A percentile compares a stretch with the other conserved stretches of the same genome.
phyloP scores from a whole-genome alignment of 2,888 invertebrate species.

The Amaurobius ferox region DNA sequence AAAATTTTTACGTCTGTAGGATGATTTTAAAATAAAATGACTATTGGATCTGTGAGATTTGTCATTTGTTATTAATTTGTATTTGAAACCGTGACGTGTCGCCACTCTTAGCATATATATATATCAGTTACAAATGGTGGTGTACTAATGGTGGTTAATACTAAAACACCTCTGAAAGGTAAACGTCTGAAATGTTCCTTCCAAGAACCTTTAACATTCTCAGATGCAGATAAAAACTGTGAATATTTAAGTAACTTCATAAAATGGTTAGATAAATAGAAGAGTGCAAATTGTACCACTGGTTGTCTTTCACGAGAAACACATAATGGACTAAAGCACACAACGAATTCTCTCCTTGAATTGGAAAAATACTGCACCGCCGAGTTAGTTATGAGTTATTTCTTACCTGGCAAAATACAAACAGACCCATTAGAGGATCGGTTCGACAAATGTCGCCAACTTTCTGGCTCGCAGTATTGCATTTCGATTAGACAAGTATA shows the following conservation, averaged over 20 bases:
- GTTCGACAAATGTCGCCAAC: too few species aligned
- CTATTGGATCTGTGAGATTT: too few species aligned
- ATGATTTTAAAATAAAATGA: too few species aligned
- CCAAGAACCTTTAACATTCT: background rate
- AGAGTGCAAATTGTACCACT: background rate
- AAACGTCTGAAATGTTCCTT: background rate
- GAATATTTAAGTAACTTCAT: background rate
- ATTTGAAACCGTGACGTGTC: too few species aligned
- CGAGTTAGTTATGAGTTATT: background rate
- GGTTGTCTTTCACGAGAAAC: background rate
- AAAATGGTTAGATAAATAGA: slow-evolving; percentile 2
- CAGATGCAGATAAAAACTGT: background rate
- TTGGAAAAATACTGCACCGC: background rate
- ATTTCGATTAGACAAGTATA: slow-evolving; percentile 25
- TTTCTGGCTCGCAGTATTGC: slow-evolving; percentile 13
- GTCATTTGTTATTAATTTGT: too few species aligned
- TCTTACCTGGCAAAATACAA: background rate
- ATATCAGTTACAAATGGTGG: too few species aligned
- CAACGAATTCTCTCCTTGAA: background rate
- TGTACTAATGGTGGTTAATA: too few species aligned
- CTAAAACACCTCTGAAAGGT: slow-evolving; percentile 9
- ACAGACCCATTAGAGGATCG: background rate
- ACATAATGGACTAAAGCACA: background rate
- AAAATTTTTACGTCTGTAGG: too few species aligned
- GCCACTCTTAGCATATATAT: too few species aligned